These are phyloP conservation scores for Anoplius nigerrimus DNA, from an alignment of 2,888 invertebrate genomes.

Conservation along the genomic window DNA sequence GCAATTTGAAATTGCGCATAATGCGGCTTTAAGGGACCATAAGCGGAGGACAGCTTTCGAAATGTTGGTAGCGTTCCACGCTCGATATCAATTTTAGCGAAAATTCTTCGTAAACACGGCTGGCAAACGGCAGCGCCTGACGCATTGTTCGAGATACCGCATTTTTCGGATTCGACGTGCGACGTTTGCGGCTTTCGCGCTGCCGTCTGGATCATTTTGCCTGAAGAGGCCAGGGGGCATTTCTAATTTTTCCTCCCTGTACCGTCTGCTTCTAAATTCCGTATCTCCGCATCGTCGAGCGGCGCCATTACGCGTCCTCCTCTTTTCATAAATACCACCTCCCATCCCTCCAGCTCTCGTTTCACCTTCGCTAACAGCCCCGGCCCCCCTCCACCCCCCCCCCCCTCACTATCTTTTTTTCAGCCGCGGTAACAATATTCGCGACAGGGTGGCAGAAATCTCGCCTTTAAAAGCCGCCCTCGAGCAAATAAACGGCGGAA, in stretches of 20 bases:
- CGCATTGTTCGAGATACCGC: neutral
- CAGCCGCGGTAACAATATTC: constrained; percentile 1
- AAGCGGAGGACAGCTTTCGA: too few species aligned
- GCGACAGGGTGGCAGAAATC: constrained; percentile 5
- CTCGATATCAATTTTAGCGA: too few species aligned
- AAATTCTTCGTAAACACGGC: too few species aligned
- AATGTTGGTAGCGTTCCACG: too few species aligned
- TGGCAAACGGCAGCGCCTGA: neutral
- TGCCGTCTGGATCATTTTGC: constrained; percentile 29
- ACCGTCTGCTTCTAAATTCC: neutral
- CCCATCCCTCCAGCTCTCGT: neutral
- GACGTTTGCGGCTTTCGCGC: neutral
- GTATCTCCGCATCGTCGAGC: neutral
- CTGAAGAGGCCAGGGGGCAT: constrained; percentile 35
- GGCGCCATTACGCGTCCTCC: neutral
- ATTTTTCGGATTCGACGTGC: neutral
- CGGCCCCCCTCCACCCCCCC: neutral
- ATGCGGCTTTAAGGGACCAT: too few species aligned
- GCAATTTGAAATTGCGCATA: too few species aligned
- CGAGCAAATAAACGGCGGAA: constrained; percentile 6
- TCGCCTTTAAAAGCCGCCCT: constrained; percentile 1
- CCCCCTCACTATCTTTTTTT: neutral
- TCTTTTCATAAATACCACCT: constrained; percentile 4
- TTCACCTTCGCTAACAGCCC: neutral
- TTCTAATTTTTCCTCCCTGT: constrained; percentile 51